Evolutionary conservation across 2,113 vertebrate genomes (phyloP), one percentile per base, ranked within the genome.

Genomic region (Cygnus buccinator): DNA sequence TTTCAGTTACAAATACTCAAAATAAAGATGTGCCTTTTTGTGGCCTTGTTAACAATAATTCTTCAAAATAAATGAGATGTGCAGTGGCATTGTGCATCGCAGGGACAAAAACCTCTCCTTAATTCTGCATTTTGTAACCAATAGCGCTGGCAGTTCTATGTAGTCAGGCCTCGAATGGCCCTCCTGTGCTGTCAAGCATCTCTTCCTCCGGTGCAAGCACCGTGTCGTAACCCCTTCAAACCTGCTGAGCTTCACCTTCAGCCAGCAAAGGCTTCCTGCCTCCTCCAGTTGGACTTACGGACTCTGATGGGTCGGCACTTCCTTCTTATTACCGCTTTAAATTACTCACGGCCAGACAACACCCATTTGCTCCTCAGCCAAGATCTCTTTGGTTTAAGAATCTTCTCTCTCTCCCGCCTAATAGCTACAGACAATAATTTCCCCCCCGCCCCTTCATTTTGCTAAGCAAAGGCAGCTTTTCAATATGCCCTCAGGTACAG

Each of bases 381-480:
- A 28, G 41, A 50, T 35, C 76, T 91, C 66, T 65, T 46, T 10
- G 4, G 33, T 46, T 89, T 65, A 57, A 85, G 41, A 31, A 61
- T 26, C n/a, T 87, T 33, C 50, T 43, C 2, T 52, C 37, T 89
- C 43, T 94, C 61, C 57, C n/a, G 70, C 25, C 37, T 91, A 59
- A 87, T 17, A 92, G 11, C 65, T 54, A 55, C 20, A 67, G 73
- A 59, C 52, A 82, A 26, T 39, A 68, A 72, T 89, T 91, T 54
- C 89, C 66, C 84, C 65, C 54, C 25, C 83, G 50, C 61, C 35
- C 48, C 37, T 44, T 87, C 9, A 31, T 72, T 89, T 79, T 39
- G 35, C 62, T 70, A 44, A 65, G 70, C 18, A 61, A 82, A 89
- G 89, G 70, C 44, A 95, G 62, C 58, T 92, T 94, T 93, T 37